Percentiles rank a stretch among this genome's conserved stretches.
phyloP scores from a whole-genome alignment of 1,140 invertebrate genomes.

The Pygmarrhopalites habei region DNA sequence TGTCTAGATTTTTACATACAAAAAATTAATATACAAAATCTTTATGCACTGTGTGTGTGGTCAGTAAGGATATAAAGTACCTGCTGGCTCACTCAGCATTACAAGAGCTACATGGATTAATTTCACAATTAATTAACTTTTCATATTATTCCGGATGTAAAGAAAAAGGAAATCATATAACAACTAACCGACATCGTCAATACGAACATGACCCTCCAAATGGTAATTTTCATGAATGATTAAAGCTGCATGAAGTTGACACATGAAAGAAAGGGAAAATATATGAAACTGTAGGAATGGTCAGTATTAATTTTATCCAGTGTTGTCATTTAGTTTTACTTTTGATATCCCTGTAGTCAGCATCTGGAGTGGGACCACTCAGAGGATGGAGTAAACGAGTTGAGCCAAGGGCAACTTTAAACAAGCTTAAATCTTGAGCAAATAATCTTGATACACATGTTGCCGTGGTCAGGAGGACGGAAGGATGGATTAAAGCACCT shows the following conservation, averaged over 20 bases:
- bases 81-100: conserved; percentile 10
- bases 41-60: too few relatives aligned
- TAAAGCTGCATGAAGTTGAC: conserved; percentile 16
- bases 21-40: too few relatives aligned
- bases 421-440: conserved; percentile 31
- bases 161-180: background rate
- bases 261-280: too few relatives aligned
- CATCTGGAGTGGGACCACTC: conserved; percentile 25
- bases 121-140: background rate
- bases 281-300: too few relatives aligned
- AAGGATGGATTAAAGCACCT: conserved; percentile 18
- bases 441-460: conserved; percentile 34
- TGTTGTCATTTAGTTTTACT: too few relatives aligned
- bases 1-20: too few relatives aligned
- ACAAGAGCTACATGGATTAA: conserved; percentile 18
- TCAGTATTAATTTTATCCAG: too few relatives aligned
- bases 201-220: conserved; percentile 23
- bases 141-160: background rate
- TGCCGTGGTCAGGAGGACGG: conserved; percentile 27
- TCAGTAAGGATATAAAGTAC: too few relatives aligned
- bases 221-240: conserved; percentile 33
- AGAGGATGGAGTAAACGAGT: conserved; percentile 27
- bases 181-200: conserved; percentile 33
- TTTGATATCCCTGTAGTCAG: conserved; percentile 18
- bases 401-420: conserved; percentile 19